phyloP scores from a whole-genome alignment of 2,888 invertebrate genomes.

The Sarcophaga caerulescens region DNA sequence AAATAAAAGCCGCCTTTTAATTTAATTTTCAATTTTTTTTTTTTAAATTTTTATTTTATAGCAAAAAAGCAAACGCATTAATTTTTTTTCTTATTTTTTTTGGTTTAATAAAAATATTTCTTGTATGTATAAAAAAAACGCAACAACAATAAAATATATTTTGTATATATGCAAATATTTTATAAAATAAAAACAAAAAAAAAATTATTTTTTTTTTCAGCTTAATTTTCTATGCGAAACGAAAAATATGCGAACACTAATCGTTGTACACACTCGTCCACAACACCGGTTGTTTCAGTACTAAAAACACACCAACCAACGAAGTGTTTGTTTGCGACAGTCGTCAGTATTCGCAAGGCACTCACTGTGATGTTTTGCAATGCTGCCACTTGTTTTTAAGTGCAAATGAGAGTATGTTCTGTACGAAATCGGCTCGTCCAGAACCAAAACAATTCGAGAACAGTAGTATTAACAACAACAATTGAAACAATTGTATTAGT shows the following conservation, averaged over 20 bases:
- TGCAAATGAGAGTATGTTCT: background rate
- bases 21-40: background rate
- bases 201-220: constrained; percentile 27
- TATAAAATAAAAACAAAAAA: constrained; percentile 38
- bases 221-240: constrained; percentile 46
- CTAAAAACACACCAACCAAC: constrained; percentile 50
- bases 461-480: background rate
- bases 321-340: constrained; percentile 44
- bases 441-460: background rate
- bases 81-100: background rate
- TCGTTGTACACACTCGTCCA: constrained; percentile 50
- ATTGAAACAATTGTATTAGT: background rate
- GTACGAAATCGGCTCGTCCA: background rate
- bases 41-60: too few species aligned
- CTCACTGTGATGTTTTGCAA: constrained; percentile 13
- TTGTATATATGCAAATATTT: constrained; percentile 2
- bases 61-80: background rate
- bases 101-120: background rate
- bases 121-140: background rate
- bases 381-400: constrained; percentile 51
- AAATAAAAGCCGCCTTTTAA: background rate
- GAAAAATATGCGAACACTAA: constrained; percentile 51
- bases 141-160: background rate
- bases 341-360: constrained; percentile 43
- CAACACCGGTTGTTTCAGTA: constrained; percentile 67